These are phyloP conservation scores for Neosalanx taihuensis DNA, from an alignment of 2,797 vertebrate genomes.

Conservation along the genomic window DNA sequence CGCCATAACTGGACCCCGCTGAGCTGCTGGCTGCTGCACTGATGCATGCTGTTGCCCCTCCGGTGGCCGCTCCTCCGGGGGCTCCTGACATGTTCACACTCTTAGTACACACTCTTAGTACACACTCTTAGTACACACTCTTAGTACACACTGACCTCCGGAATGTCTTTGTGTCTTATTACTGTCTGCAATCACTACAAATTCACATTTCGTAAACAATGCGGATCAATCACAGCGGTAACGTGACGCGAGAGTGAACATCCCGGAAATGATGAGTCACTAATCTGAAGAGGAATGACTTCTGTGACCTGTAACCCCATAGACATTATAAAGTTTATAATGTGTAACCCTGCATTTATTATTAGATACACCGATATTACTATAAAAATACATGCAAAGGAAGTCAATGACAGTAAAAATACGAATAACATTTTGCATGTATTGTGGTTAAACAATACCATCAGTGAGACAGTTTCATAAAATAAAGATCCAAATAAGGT, in stretches of 20 bases:
- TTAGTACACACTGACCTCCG: slow-evolving; percentile 37
- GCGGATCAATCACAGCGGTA: slow-evolving; percentile 27
- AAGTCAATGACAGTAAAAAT: no score
- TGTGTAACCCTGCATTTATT: neutral
- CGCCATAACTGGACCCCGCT: slow-evolving; percentile 61
- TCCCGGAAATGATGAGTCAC: slow-evolving; percentile 50
- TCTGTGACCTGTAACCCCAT: neutral
- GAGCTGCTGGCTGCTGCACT: slow-evolving; percentile 71
- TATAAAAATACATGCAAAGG: neutral
- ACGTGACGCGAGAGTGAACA: slow-evolving; percentile 48
- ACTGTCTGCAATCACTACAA: slow-evolving; percentile 27
- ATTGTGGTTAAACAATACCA: no score
- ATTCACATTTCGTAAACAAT: slow-evolving; percentile 33
- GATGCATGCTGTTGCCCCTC: slow-evolving; percentile 71
- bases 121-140: slow-evolving; percentile 18
- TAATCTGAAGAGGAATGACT: neutral
- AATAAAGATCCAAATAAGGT: neutral
- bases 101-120: slow-evolving; percentile 28
- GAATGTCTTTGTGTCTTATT: slow-evolving; percentile 26
- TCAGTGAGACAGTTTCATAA: neutral
- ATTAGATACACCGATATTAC: neutral
- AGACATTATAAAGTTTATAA: no score
- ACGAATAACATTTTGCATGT: no score
- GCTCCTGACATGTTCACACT: slow-evolving; percentile 69
- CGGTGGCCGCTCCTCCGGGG: slow-evolving; percentile 70